Base-by-base conservation (phyloP, 2,888 invertebrate genomes). In the Dione vanillae region DNA sequence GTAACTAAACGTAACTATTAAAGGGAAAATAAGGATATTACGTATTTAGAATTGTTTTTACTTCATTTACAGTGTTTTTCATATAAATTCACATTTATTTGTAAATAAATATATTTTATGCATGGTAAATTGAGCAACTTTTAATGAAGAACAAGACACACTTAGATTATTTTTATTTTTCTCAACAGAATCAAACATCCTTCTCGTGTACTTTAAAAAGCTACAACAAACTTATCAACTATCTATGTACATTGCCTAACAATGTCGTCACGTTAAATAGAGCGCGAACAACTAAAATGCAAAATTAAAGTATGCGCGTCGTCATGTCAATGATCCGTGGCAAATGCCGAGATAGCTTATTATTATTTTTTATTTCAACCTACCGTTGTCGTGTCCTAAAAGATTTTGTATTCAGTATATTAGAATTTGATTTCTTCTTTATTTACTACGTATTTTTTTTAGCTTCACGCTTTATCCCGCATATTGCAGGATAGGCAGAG, bases 201-300 rank as follows among this genome's bases (percentile, higher is more conserved):
- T 45, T 45, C 45, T 14, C 10, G 7, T 49, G 2, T 0, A 2
- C 19, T 49, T 19, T 10, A 10, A 9, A 49, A 10, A 52, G 16
- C 16, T 9, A 16, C 10, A 16, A 16, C 47, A 47, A 2, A 16
- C 47, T 54, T 14, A 9, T 10, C 19, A 16, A 8, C 9, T n/a
- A 16, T 16, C 47, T 35, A 14, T 27, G 16, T 71, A 62, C 56
- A 65, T 54, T 51, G 70, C n/a, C 35, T 49, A 49, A 43, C 27
- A 37, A 77, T 75, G 68, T 74, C 75, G 73, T 75, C 58, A 70
- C 72, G 70, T 77, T 76, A 78, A 75, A 78, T 73, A 74, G 71
- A 72, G 75, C 76, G 77, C 74, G 67, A 65, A 75, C 71, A 54
- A 52, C 52, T 73, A 80, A 83, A 82, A 82, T 79, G 80, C 81